Percentiles rank a stretch among this genome's conserved stretches.
Evolutionary conservation across 2,797 vertebrate species (phyloP).

Genomic region (Ctenochaetus hawaiiensis): DNA sequence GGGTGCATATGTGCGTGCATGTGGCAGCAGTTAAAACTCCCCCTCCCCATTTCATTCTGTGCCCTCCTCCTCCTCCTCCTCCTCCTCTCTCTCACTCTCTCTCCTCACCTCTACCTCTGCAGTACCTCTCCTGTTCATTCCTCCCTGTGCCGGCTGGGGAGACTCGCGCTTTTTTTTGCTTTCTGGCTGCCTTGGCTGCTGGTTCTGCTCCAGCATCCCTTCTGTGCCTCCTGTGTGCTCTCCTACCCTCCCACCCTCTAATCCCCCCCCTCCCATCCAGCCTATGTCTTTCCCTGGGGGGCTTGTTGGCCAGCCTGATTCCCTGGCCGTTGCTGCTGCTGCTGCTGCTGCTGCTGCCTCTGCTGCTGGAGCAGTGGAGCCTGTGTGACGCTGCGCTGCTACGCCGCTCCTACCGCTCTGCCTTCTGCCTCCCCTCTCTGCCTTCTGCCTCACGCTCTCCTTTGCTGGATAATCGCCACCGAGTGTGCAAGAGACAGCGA

Average conservation of each 20-base stretch:
- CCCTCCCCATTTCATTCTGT: neutral
- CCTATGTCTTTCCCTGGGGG: slow-evolving; percentile 57
- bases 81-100: slow-evolving; percentile 51
- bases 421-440: slow-evolving; percentile 44
- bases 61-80: slow-evolving; percentile 25
- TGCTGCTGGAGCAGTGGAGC: slow-evolving; percentile 54
- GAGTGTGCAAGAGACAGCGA: slow-evolving; percentile 50
- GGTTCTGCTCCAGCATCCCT: slow-evolving; percentile 66
- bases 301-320: slow-evolving; percentile 60
- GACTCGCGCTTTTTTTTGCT: slow-evolving; percentile 60
- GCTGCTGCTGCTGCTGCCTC: slow-evolving; percentile 43
- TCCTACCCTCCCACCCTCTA: slow-evolving; percentile 26
- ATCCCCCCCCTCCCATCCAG: slow-evolving; percentile 33
- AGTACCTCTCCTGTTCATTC: slow-evolving; percentile 75
- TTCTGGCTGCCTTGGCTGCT: slow-evolving; percentile 58
- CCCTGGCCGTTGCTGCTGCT: slow-evolving; percentile 53
- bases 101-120: slow-evolving; percentile 77
- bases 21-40: slow-evolving; percentile 60
- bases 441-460: slow-evolving; percentile 53
- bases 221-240: slow-evolving; percentile 55
- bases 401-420: slow-evolving; percentile 27
- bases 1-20: slow-evolving; percentile 50
- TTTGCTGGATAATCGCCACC: slow-evolving; percentile 57
- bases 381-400: slow-evolving; percentile 46
- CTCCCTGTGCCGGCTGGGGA: slow-evolving; percentile 64